phyloP scores from a whole-genome alignment of 2,888 invertebrate genomes.

The Lasius fuliginosus region DNA sequence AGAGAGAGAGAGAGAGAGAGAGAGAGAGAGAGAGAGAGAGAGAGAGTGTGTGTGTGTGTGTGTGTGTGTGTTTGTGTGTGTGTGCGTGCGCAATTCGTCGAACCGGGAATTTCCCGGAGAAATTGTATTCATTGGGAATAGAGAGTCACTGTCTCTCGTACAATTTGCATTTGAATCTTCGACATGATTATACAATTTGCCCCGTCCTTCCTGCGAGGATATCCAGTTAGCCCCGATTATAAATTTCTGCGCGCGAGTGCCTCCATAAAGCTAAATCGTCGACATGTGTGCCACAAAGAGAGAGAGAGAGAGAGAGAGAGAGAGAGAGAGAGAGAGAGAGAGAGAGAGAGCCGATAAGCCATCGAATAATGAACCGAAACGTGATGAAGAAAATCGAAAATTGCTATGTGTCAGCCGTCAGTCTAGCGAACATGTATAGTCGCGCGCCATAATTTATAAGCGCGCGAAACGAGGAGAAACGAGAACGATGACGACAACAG shows the following conservation, averaged over 20 bases:
- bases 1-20: not conserved
- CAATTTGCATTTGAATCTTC: slow-evolving; percentile 48
- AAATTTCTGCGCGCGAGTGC: slow-evolving; percentile 8
- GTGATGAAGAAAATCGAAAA: slow-evolving; percentile 37
- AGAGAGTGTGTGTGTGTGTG: not conserved
- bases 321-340: not conserved
- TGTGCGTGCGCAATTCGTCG: not conserved
- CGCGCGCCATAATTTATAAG: slow-evolving; percentile 38
- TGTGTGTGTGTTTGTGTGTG: too few species aligned
- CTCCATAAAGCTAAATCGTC: not conserved
- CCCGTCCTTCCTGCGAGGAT: slow-evolving; percentile 9
- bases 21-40: not conserved
- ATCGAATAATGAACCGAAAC: slow-evolving; percentile 17
- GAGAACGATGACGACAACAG: slow-evolving; percentile 37
- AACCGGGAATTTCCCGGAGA: slow-evolving; percentile 17
- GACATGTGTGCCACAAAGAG: not conserved
- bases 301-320: not conserved
- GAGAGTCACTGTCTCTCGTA: not conserved
- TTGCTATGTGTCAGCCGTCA: slow-evolving; percentile 27
- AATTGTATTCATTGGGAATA: slow-evolving; percentile 21
- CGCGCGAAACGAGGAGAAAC: slow-evolving; percentile 26
- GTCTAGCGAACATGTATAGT: slow-evolving; percentile 9
- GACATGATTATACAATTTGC: slow-evolving; percentile 48
- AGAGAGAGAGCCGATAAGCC: slow-evolving; percentile 20
- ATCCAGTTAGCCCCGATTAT: slow-evolving; percentile 27